These are phyloP conservation scores for Ditula angustiorana DNA, from an alignment of 2,888 invertebrate genomes.

Conservation along the genomic window DNA sequence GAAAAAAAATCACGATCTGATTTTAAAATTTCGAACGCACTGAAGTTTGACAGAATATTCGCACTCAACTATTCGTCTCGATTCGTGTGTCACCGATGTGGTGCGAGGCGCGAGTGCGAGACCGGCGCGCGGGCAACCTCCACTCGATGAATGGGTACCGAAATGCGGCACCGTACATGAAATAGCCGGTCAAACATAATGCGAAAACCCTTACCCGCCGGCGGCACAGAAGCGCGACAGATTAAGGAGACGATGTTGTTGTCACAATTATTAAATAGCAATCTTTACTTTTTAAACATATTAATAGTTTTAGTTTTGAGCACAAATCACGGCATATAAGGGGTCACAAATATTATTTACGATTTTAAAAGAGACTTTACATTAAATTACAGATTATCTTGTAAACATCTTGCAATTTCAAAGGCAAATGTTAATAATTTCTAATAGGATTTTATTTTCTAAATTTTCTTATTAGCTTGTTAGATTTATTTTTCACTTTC, in stretches of 20 bases:
- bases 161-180: conserved; percentile 83
- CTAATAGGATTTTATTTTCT: too few relatives aligned
- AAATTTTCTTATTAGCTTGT: too few relatives aligned
- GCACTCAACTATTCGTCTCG: conserved; percentile 59
- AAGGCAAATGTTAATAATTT: neutral
- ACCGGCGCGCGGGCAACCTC: conserved; percentile 83
- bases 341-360: neutral
- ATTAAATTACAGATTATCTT: neutral
- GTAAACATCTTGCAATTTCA: neutral
- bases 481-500: too few relatives aligned
- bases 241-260: conserved; percentile 57
- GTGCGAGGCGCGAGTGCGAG: conserved; percentile 72
- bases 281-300: neutral
- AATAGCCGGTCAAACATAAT: conserved; percentile 82
- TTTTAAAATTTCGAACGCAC: conserved; percentile 56
- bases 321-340: neutral
- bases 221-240: conserved; percentile 70
- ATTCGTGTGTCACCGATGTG: conserved; percentile 69
- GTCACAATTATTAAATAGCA: conserved; percentile 6
- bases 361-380: neutral
- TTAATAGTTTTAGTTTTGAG: neutral
- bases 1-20: conserved; percentile 8
- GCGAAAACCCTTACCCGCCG: conserved; percentile 82
- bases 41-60: conserved; percentile 53
- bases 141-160: conserved; percentile 84